These are phyloP conservation scores for Drosophila pruinosa DNA, from an alignment of 1,140 invertebrate genomes.

Conservation along the genomic window DNA sequence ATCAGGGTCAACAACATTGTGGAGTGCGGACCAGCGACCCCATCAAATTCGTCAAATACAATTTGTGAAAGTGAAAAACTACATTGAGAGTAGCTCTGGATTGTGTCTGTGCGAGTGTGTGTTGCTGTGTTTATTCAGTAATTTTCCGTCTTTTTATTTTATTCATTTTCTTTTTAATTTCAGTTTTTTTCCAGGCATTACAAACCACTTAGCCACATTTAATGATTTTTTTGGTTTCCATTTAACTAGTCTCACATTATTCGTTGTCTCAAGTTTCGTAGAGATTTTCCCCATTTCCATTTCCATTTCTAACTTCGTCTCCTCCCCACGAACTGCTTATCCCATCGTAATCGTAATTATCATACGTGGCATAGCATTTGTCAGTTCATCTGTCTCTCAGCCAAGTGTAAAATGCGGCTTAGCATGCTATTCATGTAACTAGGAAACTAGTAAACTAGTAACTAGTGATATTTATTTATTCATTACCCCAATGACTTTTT, in stretches of 20 bases:
- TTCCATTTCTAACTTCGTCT: background rate
- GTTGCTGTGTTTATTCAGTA: slow-evolving; percentile 45
- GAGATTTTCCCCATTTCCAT: slow-evolving; percentile 10
- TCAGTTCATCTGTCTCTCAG: slow-evolving; percentile 25
- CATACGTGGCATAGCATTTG: background rate
- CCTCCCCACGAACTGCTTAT: no score
- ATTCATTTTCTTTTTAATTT: slow-evolving; percentile 5
- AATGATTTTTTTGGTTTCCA: slow-evolving; percentile 64
- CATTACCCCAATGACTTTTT: no score
- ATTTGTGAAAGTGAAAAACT: slow-evolving; percentile 66
- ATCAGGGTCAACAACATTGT: background rate
- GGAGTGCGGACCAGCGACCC: slow-evolving; percentile 12
- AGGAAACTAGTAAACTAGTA: no score
- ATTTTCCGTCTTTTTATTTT: slow-evolving; percentile 56
- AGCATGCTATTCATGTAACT: slow-evolving; percentile 15
- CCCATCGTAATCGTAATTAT: slow-evolving; percentile 15
- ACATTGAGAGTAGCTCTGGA: slow-evolving; percentile 14
- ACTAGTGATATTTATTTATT: no score
- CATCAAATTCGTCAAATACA: background rate
- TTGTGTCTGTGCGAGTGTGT: no score
- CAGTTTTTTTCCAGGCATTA: slow-evolving; percentile 26
- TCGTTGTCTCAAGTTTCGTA: background rate
- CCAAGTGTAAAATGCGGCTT: slow-evolving; percentile 35
- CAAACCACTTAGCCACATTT: slow-evolving; percentile 32
- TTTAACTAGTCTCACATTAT: slow-evolving; percentile 51